Evolutionary conservation across 2,888 invertebrate genomes (phyloP), one percentile per base, ranked within the genome.

Genomic region (Platypus cylindrus): DNA sequence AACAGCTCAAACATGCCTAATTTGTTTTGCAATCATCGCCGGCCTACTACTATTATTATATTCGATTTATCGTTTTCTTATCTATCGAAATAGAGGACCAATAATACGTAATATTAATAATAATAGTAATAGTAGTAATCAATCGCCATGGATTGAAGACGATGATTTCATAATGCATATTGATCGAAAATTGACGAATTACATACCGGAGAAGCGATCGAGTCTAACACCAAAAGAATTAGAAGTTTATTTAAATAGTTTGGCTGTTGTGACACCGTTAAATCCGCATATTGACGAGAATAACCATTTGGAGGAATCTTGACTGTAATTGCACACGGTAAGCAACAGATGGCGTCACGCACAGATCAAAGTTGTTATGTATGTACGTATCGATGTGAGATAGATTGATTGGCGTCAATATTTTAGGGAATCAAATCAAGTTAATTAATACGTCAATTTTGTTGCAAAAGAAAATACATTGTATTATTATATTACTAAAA

Each of bases 11-110:
- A 61, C 64, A 37, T 59, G 58, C 0, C 52, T 66, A 0, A 72
- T 70, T 60, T 78, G 75, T 50, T 30, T 66, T 0, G 49, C 60
- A 2, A 65, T 75, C 41, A 56, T 73, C 25, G 44, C 65, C 0
- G 68, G 72, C 0, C 65, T 65, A 0, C 45, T 66, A 1, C 58
- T 72, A 17, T 58, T 78, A 7, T 55, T 72, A 1, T 56, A 71
- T 28, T 58, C 70, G 8, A 58, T 75, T 0, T 54, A 52, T 40
- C 54, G 52, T 38, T 56, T 56, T 32, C 26, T 50, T 17, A 44
- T 3, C n/a, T n/a, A n/a, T n/a, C n/a, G n/a, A n/a, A n/a, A n/a
- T n/a, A n/a, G n/a, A n/a, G n/a, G n/a, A n/a, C n/a, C n/a, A n/a
- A n/a, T 17, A 2, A 11, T 18, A 11, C 22, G 20, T 8, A n/a